phyloP scores from a whole-genome alignment of 1,140 invertebrate genomes.

The Ceratina calcarata region DNA sequence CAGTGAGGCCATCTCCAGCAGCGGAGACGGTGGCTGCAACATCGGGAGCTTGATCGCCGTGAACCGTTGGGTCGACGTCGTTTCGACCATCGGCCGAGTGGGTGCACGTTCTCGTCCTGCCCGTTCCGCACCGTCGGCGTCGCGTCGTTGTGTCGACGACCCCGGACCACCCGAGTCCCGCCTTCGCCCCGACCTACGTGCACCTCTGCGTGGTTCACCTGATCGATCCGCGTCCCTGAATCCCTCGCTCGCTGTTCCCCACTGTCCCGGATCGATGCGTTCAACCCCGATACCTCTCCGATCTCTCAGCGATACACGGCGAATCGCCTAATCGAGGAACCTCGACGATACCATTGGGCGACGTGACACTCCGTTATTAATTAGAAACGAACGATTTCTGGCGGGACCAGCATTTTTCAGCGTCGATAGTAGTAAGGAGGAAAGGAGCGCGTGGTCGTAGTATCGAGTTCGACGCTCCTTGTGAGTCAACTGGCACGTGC shows the following conservation, averaged over 20 bases:
- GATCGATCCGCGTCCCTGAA: constrained; percentile 2
- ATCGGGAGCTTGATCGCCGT: constrained; percentile 61
- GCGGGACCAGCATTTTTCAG: background rate
- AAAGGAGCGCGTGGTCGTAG: constrained; percentile 28
- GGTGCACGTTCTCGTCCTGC: background rate
- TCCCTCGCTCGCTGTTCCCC: background rate
- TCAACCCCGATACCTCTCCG: too few relatives aligned
- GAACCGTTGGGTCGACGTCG: constrained; percentile 31
- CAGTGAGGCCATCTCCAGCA: constrained; percentile 79
- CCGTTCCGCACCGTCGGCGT: background rate
- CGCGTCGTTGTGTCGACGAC: constrained; percentile 55
- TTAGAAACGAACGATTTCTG: too few relatives aligned
- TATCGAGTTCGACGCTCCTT: constrained; percentile 44
- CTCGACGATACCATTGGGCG: background rate
- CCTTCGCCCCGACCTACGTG: background rate
- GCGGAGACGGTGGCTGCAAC: constrained; percentile 73
- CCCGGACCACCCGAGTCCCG: constrained; percentile 24
- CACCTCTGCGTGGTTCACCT: background rate
- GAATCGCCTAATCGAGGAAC: background rate
- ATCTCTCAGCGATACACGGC: too few relatives aligned
- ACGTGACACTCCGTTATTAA: background rate
- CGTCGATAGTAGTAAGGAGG: background rate
- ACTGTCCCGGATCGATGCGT: background rate
- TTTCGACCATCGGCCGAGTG: constrained; percentile 57
- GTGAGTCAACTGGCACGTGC: constrained; percentile 52